Evolutionary conservation across 2,113 vertebrate genomes (phyloP).

Genomic region (Oophaga pumilio): DNA sequence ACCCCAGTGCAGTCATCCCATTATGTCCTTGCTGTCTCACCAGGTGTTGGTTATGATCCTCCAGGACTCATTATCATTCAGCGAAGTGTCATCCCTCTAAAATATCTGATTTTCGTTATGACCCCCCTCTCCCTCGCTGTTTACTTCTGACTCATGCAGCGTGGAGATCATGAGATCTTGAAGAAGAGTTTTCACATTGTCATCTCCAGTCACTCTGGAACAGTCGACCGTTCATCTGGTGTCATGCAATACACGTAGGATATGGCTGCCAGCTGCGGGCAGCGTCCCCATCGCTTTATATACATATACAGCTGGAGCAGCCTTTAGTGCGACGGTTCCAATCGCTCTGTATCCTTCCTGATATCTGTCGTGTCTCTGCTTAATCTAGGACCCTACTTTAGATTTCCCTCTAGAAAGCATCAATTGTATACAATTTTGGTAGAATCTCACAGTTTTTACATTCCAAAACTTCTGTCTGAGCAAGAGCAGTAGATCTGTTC

Average conservation of each 20-base stretch:
- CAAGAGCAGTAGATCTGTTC: background rate
- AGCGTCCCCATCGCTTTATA: background rate
- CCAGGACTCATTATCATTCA: background rate
- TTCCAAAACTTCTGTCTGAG: background rate
- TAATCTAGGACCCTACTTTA: background rate
- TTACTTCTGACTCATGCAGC: slow-evolving; percentile 18
- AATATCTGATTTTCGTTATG: background rate
- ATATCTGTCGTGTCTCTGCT: background rate
- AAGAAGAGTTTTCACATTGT: background rate
- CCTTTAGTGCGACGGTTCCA: background rate
- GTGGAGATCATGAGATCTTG: slow-evolving; percentile 13
- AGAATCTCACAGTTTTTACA: background rate
- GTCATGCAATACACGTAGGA: slow-evolving; percentile 27
- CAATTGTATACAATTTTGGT: too few species aligned
- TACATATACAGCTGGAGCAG: background rate
- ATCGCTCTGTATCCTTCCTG: too few species aligned
- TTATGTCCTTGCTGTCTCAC: too few species aligned
- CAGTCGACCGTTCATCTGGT: background rate
- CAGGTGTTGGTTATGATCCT: background rate
- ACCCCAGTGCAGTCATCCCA: background rate
- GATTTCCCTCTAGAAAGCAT: background rate
- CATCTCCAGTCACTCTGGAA: slow-evolving; percentile 12
- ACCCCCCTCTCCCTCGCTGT: background rate
- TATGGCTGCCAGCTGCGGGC: too few species aligned
- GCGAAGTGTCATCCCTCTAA: background rate